Base-by-base conservation (phyloP, 1,140 invertebrate genomes). In the Phortica variegata region DNA sequence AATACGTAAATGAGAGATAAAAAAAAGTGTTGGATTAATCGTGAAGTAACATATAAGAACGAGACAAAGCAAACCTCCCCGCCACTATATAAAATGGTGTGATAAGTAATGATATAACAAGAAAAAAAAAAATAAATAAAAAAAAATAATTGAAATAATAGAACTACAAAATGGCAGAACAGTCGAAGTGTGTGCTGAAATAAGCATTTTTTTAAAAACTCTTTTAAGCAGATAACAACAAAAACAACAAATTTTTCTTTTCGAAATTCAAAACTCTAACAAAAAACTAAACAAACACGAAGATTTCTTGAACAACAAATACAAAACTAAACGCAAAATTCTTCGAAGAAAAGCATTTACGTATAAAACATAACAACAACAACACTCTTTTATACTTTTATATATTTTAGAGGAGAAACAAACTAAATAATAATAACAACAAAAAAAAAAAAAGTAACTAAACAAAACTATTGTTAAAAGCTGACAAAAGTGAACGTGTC, bases 31-130 rank as follows among this genome's bases (percentile, higher is more conserved):
- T n/a, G n/a, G n/a, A n/a, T n/a, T 26, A 26, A 26, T 6, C 23
- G 10, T 6, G 23, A 26, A 26, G 10, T 6, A 6, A 10, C 10
- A 10, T 26, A 26, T 36, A 17, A 38, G 32, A 45, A 37, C 33
- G 23, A 36, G 32, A 45, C 8, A 45, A 45, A 45, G 43, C n/a
- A 45, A 45, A 45, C 33, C 65, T 55, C 66, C 66, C 66, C 66
- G 66, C 66, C 66, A 71, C 54, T 52, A 70, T 63, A 65, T 61
- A 60, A 49, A 68, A 70, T 70, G 65, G 65, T 70, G 65, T 70
- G 65, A 70, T 70, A 70, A 51, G 29, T 54, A 52, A 69, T 61
- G 60, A 59, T 62, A 52, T 58, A 65, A 57, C 60, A 58, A 46
- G 43, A 29, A 59, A 39, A 20, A 32, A 42, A 39, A 17, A 26